These are phyloP conservation scores for Polypterus bichir DNA, from an alignment of 2,113 vertebrate genomes.

Conservation along the genomic window DNA sequence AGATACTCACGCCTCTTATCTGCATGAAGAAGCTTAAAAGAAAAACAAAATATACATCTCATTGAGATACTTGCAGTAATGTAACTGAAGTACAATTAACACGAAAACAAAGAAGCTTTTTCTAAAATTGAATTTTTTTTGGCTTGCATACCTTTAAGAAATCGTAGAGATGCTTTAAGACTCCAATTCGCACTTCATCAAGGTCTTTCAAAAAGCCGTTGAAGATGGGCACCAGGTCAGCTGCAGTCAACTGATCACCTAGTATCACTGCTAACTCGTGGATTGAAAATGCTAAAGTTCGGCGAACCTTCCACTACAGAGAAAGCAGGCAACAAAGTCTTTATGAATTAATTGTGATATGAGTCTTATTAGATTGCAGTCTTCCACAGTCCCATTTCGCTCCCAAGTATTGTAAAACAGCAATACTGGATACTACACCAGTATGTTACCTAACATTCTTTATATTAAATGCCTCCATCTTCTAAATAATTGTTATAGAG, in stretches of 20 bases:
- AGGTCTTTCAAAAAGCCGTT: constrained; percentile 59
- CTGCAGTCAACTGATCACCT: constrained; percentile 50
- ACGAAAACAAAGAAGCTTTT: neutral
- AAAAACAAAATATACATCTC: neutral
- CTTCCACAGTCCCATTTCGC: too few relatives aligned
- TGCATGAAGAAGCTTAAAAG: constrained; percentile 46
- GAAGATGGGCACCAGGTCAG: constrained; percentile 54
- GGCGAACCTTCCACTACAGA: constrained; percentile 51
- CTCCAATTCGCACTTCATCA: constrained; percentile 54
- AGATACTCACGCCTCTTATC: constrained; percentile 60
- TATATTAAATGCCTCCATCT: too few relatives aligned
- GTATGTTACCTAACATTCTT: too few relatives aligned
- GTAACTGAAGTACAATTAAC: neutral
- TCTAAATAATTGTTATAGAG: too few relatives aligned
- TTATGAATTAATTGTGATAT: too few relatives aligned
- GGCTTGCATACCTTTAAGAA: constrained; percentile 50
- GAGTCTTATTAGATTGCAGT: too few relatives aligned
- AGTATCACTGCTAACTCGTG: constrained; percentile 53
- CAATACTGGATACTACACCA: too few relatives aligned
- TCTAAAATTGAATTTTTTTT: neutral
- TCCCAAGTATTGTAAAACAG: too few relatives aligned
- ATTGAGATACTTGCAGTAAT: neutral
- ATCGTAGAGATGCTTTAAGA: constrained; percentile 57
- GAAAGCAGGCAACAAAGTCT: too few relatives aligned
- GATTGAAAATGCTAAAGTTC: constrained; percentile 48